Conservation (phyloP, 2,888 invertebrate genomes). For the Copidosoma aretas region DNA sequence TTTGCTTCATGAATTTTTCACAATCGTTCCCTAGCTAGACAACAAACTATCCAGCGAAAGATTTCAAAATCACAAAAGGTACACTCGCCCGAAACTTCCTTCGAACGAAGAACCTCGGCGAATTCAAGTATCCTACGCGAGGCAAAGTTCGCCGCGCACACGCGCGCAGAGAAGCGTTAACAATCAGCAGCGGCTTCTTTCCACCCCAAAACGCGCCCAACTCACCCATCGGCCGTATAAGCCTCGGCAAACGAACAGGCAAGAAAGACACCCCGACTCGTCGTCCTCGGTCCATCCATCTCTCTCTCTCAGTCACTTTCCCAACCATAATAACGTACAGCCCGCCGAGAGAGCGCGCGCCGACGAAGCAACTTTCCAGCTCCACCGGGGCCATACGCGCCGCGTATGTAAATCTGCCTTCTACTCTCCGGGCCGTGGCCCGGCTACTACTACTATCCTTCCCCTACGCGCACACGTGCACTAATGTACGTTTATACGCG, state of each 20-base stretch:
- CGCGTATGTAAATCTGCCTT: conserved; percentile 45
- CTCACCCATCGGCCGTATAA: conserved; percentile 16
- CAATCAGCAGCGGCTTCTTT: conserved; percentile 19
- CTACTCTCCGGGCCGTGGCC: conserved; percentile 25
- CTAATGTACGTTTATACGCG: too few relatives aligned
- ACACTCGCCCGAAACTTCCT: too few relatives aligned
- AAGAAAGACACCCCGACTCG: too few relatives aligned
- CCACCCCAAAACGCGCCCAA: not conserved
- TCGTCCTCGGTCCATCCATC: too few relatives aligned
- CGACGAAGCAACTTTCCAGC: conserved; percentile 56
- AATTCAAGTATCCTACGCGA: too few relatives aligned
- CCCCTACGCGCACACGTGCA: not conserved
- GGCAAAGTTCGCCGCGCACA: conserved; percentile 14
- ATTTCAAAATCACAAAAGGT: too few relatives aligned
- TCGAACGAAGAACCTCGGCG: too few relatives aligned
- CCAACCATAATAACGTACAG: too few relatives aligned
- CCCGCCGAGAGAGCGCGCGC: conserved; percentile 50
- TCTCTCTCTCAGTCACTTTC: too few relatives aligned
- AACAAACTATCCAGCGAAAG: too few relatives aligned
- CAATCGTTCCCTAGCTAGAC: too few relatives aligned
- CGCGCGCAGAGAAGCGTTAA: conserved; percentile 21
- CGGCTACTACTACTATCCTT: not conserved
- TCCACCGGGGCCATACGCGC: conserved; percentile 30
- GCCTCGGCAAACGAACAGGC: conserved; percentile 1
- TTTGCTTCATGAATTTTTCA: too few relatives aligned